Conservation (phyloP, 2,113 vertebrate species). For the Acanthochromis polyacanthus region DNA sequence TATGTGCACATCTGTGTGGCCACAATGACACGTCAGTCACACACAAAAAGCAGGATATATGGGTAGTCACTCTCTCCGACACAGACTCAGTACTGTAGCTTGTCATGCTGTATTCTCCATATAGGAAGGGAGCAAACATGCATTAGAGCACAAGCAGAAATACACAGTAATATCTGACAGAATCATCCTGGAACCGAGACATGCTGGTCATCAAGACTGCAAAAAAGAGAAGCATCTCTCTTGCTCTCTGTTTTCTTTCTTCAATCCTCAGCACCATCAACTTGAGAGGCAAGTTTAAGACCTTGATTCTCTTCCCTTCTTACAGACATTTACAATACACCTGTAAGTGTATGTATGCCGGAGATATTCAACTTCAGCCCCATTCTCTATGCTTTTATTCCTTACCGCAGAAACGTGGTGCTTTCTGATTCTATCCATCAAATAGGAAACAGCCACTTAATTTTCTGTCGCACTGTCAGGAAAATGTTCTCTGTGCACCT, state of each 20-base stretch:
- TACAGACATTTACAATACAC: background rate
- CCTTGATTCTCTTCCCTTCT: conserved; percentile 8
- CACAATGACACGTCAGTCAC: conserved; percentile 26
- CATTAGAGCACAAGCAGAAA: background rate
- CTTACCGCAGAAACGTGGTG: no score
- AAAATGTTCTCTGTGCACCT: background rate
- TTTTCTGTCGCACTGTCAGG: background rate
- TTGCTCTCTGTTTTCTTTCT: background rate
- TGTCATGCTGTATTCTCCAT: background rate
- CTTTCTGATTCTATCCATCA: background rate
- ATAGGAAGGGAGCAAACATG: background rate
- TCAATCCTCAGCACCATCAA: conserved; percentile 14
- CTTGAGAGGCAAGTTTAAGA: conserved; percentile 26
- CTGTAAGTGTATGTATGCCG: background rate
- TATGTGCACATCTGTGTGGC: conserved; percentile 5
- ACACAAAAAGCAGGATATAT: background rate
- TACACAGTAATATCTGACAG: background rate
- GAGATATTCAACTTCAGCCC: background rate
- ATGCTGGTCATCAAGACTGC: background rate
- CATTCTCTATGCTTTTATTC: background rate
- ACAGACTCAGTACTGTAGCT: background rate
- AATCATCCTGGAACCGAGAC: conserved; percentile 16
- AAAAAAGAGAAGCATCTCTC: background rate
- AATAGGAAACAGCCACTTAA: background rate
- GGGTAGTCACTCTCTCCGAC: conserved; percentile 6